A percentile compares a stretch with the other conserved stretches of the same genome.
Evolutionary conservation across 1,140 invertebrate species (phyloP).

Genomic region (Zeugodacus cucurbitae): DNA sequence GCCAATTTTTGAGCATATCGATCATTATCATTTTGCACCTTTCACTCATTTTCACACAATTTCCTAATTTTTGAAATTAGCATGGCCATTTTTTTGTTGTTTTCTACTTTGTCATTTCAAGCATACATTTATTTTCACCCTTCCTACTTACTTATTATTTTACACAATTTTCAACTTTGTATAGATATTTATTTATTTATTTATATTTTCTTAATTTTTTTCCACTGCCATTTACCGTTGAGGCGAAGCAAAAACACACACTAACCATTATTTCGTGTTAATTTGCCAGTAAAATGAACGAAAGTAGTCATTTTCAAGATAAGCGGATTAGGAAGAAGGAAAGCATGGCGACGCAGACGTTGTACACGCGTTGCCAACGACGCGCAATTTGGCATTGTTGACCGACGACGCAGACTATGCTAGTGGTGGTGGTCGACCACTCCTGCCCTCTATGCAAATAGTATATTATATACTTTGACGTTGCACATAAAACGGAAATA

Average conservation of each 20-base stretch:
- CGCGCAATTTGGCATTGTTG: background rate
- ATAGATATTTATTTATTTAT: background rate
- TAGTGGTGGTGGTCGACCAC: background rate
- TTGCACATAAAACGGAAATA: background rate
- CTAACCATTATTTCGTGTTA: slow-evolving; percentile 8
- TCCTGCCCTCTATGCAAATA: background rate
- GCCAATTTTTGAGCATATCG: background rate
- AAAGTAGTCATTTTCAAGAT: slow-evolving; percentile 1
- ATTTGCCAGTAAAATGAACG: slow-evolving; percentile 14
- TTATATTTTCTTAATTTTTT: background rate
- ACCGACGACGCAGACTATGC: background rate
- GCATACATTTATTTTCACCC: background rate
- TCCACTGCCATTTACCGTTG: background rate
- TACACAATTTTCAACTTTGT: background rate
- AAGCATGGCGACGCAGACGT: background rate
- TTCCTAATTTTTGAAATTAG: slow-evolving; percentile 1
- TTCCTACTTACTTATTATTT: background rate
- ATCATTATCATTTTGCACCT: background rate
- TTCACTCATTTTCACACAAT: slow-evolving; percentile 31
- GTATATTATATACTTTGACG: background rate
- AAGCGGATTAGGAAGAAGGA: slow-evolving; percentile 17
- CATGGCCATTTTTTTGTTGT: background rate
- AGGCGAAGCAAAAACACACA: background rate
- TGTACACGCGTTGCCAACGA: background rate
- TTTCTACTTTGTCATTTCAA: background rate